These are phyloP conservation scores for Andinoacara biseriatus DNA, from an alignment of 2,113 vertebrate species.

Conservation along the genomic window DNA sequence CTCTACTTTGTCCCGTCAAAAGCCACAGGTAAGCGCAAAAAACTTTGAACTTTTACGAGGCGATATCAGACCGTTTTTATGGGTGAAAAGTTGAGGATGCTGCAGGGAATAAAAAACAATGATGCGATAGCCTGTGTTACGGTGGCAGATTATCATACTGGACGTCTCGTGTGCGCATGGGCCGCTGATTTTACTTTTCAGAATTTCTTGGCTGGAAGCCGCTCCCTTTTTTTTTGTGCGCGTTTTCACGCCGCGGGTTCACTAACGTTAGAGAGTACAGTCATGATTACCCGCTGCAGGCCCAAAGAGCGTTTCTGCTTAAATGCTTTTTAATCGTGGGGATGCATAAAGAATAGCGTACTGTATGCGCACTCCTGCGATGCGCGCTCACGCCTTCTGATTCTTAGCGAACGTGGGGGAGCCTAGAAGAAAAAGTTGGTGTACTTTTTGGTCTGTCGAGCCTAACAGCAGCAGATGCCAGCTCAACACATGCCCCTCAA, in stretches of 20 bases:
- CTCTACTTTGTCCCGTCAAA: slow-evolving; percentile 59
- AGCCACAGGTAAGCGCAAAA: slow-evolving; percentile 66
- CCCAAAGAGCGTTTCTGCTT: neutral
- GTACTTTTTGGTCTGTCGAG: neutral
- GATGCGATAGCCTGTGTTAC: neutral
- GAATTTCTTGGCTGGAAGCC: slow-evolving; percentile 21
- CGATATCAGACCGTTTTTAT: neutral
- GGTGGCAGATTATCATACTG: slow-evolving; percentile 7
- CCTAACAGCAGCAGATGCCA: neutral
- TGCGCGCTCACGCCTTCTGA: slow-evolving; percentile 35
- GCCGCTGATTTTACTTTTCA: slow-evolving; percentile 36
- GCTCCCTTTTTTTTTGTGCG: slow-evolving; percentile 57
- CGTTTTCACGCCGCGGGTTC: neutral
- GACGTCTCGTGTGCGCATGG: slow-evolving; percentile 14
- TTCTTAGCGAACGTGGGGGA: slow-evolving; percentile 28
- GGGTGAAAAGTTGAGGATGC: neutral
- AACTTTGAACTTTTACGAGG: neutral
- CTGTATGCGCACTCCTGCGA: slow-evolving; percentile 6
- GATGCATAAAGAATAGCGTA: slow-evolving; percentile 40
- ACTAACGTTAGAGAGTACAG: neutral
- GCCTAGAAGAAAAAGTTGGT: neutral
- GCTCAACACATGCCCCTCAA: neutral
- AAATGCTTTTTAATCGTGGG: neutral
- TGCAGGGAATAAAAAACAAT: neutral
- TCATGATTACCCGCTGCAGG: neutral